phyloP scores from a whole-genome alignment of 2,113 vertebrate genomes.

The Tetrax tetrax region DNA sequence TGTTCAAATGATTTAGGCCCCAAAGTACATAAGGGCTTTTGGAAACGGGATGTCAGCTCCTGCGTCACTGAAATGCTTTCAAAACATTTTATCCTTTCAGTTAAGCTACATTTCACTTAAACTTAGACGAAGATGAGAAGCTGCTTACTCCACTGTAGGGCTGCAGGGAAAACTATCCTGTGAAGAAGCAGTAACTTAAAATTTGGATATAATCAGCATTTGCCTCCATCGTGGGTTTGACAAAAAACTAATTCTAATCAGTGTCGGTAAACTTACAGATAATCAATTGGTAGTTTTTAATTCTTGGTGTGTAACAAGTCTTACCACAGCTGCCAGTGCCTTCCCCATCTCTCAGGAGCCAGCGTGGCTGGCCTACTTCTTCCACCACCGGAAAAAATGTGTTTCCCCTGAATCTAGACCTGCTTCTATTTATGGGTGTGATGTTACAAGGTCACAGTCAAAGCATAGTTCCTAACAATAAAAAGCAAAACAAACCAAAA shows the following conservation, averaged over 20 bases:
- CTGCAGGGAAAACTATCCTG: not conserved
- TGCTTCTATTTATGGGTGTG: conserved; percentile 6
- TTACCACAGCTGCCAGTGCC: not conserved
- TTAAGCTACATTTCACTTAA: not conserved
- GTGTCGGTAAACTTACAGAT: not conserved
- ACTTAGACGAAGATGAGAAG: not conserved
- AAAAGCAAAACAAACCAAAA: conserved; percentile 4
- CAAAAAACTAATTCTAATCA: not conserved
- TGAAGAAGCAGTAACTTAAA: not conserved
- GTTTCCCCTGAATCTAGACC: conserved; percentile 25
- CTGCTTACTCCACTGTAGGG: not conserved
- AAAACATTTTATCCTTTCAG: not conserved
- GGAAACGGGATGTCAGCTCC: not conserved
- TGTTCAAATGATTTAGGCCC: not conserved
- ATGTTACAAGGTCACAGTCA: conserved; percentile 15
- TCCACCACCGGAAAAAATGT: conserved; percentile 21
- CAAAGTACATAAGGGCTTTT: not conserved
- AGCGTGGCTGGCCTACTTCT: not conserved
- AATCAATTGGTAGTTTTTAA: not conserved
- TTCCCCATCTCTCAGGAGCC: not conserved
- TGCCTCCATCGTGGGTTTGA: not conserved
- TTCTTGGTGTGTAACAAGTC: not conserved
- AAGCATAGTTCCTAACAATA: conserved; percentile 17
- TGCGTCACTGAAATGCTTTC: fast-evolving
- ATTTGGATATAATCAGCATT: not conserved